Conservation (phyloP, 2,888 invertebrate genomes). For the Lasioglossum calceatum region DNA sequence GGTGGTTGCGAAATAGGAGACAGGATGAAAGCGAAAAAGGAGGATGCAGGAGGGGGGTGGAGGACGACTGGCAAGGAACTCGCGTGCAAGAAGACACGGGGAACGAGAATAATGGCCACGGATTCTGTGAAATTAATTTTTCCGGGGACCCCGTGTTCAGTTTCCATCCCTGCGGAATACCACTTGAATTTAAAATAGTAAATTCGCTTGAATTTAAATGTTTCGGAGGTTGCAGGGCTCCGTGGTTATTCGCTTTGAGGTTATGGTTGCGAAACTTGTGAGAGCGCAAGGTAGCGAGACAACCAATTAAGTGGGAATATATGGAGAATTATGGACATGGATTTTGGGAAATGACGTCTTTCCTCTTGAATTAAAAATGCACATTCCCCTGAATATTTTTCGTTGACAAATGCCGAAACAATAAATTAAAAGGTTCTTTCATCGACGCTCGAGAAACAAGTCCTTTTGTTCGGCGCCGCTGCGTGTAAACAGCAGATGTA, state of each 20-base stretch:
- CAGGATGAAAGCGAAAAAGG: background rate
- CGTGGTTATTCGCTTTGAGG: background rate
- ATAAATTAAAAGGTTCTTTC: background rate
- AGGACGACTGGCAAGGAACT: no score
- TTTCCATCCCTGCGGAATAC: background rate
- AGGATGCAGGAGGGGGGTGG: background rate
- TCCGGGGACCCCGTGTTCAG: background rate
- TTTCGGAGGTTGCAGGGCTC: background rate
- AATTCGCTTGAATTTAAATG: background rate
- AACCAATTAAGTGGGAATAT: background rate
- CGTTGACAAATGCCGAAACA: no score
- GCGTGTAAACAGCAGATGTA: background rate
- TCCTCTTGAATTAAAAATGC: no score
- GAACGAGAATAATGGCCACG: background rate
- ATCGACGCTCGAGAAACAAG: background rate
- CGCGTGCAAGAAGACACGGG: background rate
- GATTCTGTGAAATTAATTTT: background rate
- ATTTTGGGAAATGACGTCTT: background rate
- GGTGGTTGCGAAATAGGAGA: constrained; percentile 9
- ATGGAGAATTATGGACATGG: background rate
- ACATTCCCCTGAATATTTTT: no score
- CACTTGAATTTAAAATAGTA: background rate
- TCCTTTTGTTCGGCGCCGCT: background rate
- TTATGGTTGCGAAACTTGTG: background rate
- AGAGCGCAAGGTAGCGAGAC: background rate